Evolutionary conservation across 2,888 invertebrate species (phyloP).

Genomic region (Ariolimax columbianus): DNA sequence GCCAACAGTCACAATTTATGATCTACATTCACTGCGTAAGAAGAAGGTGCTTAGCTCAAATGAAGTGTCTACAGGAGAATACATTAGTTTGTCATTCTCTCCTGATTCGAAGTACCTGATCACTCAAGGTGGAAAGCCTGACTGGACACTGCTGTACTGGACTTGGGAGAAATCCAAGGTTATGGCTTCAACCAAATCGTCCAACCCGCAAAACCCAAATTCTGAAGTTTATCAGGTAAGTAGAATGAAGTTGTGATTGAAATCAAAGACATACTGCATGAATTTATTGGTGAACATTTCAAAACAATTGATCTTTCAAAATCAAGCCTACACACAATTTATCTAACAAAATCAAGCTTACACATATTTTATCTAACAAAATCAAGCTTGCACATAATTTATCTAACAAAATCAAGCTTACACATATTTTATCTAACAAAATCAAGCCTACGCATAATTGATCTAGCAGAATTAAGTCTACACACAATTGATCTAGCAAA

Average conservation of each 20-base stretch:
- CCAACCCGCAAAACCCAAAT: slow-evolving; percentile 77
- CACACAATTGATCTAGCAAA: no score
- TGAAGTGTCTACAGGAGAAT: slow-evolving; percentile 82
- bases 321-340: no score
- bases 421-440: no score
- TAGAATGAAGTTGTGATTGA: not conserved
- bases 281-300: no score
- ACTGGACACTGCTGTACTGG: slow-evolving; percentile 89
- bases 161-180: slow-evolving; percentile 90
- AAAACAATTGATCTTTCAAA: no score
- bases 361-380: no score
- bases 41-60: slow-evolving; percentile 78
- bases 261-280: not conserved
- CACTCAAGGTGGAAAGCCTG: slow-evolving; percentile 89
- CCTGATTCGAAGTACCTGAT: slow-evolving; percentile 89
- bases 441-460: no score
- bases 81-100: slow-evolving; percentile 87
- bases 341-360: no score
- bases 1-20: slow-evolving; percentile 79
- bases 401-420: no score
- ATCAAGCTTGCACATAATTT: no score
- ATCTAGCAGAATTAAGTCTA: no score
- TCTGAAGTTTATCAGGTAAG: slow-evolving; percentile 83
- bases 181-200: slow-evolving; percentile 86
- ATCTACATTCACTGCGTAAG: slow-evolving; percentile 78